Percentiles rank a stretch among this genome's conserved stretches.
Evolutionary conservation across 2,113 vertebrate genomes (phyloP).

Genomic region (Serinus canaria): DNA sequence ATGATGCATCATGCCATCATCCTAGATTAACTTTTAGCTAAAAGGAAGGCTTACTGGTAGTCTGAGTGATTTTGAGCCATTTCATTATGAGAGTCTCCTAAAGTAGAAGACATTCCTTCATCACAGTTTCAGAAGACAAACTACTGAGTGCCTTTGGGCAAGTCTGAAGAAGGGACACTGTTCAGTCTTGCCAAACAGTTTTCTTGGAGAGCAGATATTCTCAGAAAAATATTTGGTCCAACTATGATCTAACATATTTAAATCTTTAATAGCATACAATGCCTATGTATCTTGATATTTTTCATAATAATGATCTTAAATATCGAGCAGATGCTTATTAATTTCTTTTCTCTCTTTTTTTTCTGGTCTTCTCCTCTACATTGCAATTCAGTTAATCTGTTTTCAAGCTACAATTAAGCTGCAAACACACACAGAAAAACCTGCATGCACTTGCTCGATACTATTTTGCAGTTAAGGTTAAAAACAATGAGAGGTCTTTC

Average conservation of each 20-base stretch:
- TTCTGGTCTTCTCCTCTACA: not conserved
- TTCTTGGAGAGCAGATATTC: not conserved
- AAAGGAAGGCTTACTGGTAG: not conserved
- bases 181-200: not conserved
- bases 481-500: slow-evolving; percentile 53
- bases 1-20: not conserved
- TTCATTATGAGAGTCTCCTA: not conserved
- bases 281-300: not conserved
- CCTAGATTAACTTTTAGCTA: not conserved
- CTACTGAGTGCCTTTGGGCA: not conserved
- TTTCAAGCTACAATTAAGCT: slow-evolving; percentile 27
- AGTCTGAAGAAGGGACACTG: not conserved
- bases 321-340: not conserved
- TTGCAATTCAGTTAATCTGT: not conserved
- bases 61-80: not conserved
- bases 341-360: not conserved
- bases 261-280: not conserved
- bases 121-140: not conserved
- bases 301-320: not conserved
- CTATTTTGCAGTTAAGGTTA: not conserved
- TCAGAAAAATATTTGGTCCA: not conserved
- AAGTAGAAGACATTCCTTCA: not conserved
- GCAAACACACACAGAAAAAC: slow-evolving; percentile 28
- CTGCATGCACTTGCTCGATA: not conserved
- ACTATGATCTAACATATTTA: not conserved